Percentiles rank a stretch among this genome's conserved stretches.
Evolutionary conservation across 1,140 invertebrate genomes (phyloP).

Genomic region (Drosophila repletoides): DNA sequence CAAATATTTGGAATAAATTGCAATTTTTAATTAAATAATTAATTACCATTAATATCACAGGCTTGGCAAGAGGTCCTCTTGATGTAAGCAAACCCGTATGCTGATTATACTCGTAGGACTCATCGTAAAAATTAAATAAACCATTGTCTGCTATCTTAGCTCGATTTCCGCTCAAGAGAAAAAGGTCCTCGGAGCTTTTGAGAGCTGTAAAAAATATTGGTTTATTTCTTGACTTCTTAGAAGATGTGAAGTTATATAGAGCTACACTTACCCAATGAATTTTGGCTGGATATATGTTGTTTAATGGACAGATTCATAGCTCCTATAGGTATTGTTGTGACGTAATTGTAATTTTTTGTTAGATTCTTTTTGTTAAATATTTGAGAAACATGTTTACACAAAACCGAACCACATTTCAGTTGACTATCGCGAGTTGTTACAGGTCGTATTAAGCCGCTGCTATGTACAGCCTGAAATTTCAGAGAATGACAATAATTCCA

Average conservation of each 20-base stretch:
- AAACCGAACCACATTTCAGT: constrained; percentile 57
- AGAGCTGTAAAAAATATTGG: constrained; percentile 83
- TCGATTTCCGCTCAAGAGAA: constrained; percentile 89
- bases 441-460: constrained; percentile 61
- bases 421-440: constrained; percentile 57
- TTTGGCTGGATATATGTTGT: constrained; percentile 90
- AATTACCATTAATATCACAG: constrained; percentile 55
- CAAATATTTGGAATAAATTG: background rate
- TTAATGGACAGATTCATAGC: constrained; percentile 94
- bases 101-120: constrained; percentile 87
- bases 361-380: constrained; percentile 89
- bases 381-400: constrained; percentile 88
- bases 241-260: background rate
- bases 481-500: no score
- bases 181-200: constrained; percentile 85
- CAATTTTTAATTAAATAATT: background rate
- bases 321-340: constrained; percentile 91
- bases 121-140: constrained; percentile 90
- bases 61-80: constrained; percentile 44
- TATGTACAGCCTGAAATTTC: constrained; percentile 58
- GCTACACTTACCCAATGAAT: constrained; percentile 91
- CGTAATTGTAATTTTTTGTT: constrained; percentile 91
- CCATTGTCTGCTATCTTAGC: constrained; percentile 87
- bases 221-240: background rate
- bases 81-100: constrained; percentile 30